Evolutionary conservation across 2,797 vertebrate species (phyloP).

Genomic region (Masticophis lateralis): DNA sequence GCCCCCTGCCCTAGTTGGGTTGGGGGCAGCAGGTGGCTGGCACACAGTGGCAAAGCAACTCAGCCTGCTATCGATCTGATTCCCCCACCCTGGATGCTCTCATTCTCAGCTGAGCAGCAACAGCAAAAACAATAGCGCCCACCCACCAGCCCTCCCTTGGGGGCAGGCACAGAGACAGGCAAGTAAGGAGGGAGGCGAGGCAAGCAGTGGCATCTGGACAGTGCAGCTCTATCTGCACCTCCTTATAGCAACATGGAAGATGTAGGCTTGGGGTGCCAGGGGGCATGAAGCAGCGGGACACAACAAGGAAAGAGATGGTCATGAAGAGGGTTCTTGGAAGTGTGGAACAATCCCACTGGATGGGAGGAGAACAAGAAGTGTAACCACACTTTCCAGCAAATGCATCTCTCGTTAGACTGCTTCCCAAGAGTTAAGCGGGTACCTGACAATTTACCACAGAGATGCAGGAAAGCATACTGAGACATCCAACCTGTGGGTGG

Average conservation of each 20-base stretch:
- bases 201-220: not conserved
- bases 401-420: not conserved
- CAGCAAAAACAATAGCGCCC: slow-evolving; percentile 65
- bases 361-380: not conserved
- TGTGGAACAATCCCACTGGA: not conserved
- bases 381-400: not conserved
- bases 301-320: not conserved
- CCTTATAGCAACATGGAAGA: not conserved
- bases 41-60: not conserved
- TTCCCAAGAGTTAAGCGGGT: too few relatives aligned
- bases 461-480: not conserved
- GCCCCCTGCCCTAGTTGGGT: slow-evolving; percentile 45
- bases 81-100: slow-evolving; percentile 62
- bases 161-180: slow-evolving; percentile 30
- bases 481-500: not conserved
- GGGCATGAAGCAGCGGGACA: not conserved
- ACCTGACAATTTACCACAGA: not conserved
- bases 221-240: not conserved
- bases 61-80: slow-evolving; percentile 26
- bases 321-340: not conserved
- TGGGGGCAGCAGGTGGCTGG: slow-evolving; percentile 35
- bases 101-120: slow-evolving; percentile 55
- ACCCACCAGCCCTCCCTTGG: slow-evolving; percentile 65
- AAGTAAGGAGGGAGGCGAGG: not conserved
- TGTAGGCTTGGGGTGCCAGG: not conserved